These are phyloP conservation scores for Cephus runcator DNA, from an alignment of 2,888 invertebrate species.

Conservation along the genomic window DNA sequence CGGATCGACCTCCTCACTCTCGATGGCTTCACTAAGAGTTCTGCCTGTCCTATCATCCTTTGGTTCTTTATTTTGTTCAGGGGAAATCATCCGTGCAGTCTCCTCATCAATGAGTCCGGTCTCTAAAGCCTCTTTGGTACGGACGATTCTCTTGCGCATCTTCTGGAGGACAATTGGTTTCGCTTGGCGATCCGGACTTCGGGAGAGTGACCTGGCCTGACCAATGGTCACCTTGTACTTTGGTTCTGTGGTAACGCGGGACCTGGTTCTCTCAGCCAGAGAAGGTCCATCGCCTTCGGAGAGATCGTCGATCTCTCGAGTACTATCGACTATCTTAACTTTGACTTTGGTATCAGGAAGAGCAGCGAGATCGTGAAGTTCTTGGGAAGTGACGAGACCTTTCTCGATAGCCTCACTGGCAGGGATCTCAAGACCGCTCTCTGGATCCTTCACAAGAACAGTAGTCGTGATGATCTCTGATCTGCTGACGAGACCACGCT, in stretches of 20 bases:
- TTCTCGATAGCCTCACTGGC: conserved; percentile 72
- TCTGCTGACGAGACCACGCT: conserved; percentile 74
- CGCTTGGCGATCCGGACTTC: conserved; percentile 72
- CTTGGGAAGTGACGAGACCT: conserved; percentile 69
- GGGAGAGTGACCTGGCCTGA: conserved; percentile 69
- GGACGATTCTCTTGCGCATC: conserved; percentile 79
- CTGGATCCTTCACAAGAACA: conserved; percentile 57
- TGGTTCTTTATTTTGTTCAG: conserved; percentile 69
- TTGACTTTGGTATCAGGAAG: conserved; percentile 22
- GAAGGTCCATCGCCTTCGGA: conserved; percentile 60
- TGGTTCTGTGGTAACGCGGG: conserved; percentile 71
- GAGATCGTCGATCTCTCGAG: background rate
- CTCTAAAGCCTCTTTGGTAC: conserved; percentile 81
- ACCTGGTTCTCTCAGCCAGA: conserved; percentile 71
- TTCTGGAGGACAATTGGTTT: conserved; percentile 81
- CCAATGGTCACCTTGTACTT: conserved; percentile 76
- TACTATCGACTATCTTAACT: conserved; percentile 20
- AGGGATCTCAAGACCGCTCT: conserved; percentile 69
- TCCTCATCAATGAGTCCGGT: conserved; percentile 82
- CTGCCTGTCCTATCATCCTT: conserved; percentile 72
- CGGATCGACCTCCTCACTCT: conserved; percentile 76
- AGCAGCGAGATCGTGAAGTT: conserved; percentile 50
- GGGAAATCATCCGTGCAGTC: conserved; percentile 77
- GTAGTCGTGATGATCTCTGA: conserved; percentile 28
- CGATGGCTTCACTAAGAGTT: conserved; percentile 81